phyloP scores from a whole-genome alignment of 2,888 invertebrate species.

The Leucophenga maculata region DNA sequence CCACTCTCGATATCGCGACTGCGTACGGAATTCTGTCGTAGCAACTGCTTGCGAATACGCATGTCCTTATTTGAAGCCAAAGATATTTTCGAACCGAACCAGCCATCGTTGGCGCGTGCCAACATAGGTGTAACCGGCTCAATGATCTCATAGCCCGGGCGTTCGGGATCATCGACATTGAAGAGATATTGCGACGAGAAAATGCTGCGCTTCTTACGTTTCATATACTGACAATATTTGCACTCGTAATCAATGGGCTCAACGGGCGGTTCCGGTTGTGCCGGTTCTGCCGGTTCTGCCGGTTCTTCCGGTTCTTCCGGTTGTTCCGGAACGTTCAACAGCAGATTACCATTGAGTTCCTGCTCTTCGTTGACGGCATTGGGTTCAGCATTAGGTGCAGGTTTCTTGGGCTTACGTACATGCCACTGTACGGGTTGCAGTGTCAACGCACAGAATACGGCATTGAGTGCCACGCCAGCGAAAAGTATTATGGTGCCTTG shows the following conservation, averaged over 20 bases:
- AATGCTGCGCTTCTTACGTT: constrained; percentile 59
- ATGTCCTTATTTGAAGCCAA: constrained; percentile 56
- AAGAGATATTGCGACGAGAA: constrained; percentile 69
- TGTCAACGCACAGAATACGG: constrained; percentile 78
- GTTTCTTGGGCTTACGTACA: constrained; percentile 72
- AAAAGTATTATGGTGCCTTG: constrained; percentile 80
- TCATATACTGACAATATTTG: constrained; percentile 63
- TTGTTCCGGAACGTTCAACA: constrained; percentile 20
- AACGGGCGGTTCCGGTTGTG: constrained; percentile 40
- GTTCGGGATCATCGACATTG: constrained; percentile 77
- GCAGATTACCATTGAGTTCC: constrained; percentile 57
- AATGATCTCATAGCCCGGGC: constrained; percentile 78
- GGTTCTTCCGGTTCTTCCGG: constrained; percentile 36
- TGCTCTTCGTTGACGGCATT: constrained; percentile 29
- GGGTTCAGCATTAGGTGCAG: constrained; percentile 10
- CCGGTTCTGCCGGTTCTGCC: no score
- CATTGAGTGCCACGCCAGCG: constrained; percentile 78
- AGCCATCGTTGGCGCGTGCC: constrained; percentile 71
- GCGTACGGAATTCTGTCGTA: constrained; percentile 52
- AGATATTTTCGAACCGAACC: constrained; percentile 68
- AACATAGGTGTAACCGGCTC: constrained; percentile 81
- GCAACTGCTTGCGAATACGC: constrained; percentile 47
- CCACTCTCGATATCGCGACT: constrained; percentile 48
- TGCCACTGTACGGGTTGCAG: constrained; percentile 85
- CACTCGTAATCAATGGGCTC: constrained; percentile 62